Evolutionary conservation across 2,888 invertebrate species (phyloP), one percentile per base, ranked within the genome.

Genomic region (Drosophila niveifrons): DNA sequence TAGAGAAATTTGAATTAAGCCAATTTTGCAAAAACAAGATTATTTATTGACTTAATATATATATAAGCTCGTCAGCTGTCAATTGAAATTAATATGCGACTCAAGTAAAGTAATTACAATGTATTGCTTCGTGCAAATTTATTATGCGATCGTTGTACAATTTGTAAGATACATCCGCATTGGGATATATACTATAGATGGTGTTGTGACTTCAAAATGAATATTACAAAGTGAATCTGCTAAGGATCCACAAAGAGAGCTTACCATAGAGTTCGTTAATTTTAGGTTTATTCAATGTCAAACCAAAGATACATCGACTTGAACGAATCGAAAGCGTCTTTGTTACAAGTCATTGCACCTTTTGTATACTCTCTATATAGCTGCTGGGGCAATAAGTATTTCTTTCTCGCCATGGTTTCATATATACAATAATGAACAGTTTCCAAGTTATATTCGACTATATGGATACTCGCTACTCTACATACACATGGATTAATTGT

Each of bases 381-480:
- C 36, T 36, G n/a, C n/a, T n/a, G n/a, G n/a, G 36, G n/a, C 36
- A 36, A n/a, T n/a, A 36, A 36, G 36, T 36, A 41, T 13, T 51
- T 36, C n/a, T 18, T 51, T 36, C n/a, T 23, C 18, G n/a, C 36
- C 10, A 36, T 23, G 56, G 34, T 34, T 13, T 46, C n/a, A 8
- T 46, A 50, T 67, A n/a, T 47, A 51, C 51, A 53, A 50, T 44
- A 61, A 11, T 17, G 17, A 15, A 36, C 52, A 59, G 34, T n/a
- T 39, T 44, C 10, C 10, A 11, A 34, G 34, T 52, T 28, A 52
- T 73, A 55, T 53, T 52, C 15, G 11, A 34, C 47, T 31, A 57
- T 36, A 34, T 4, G n/a, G 11, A 52, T 23, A 52, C 36, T 31
- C 67, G 18, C 48, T 72, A 52, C 31, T 56, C 62, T 76, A 76